A percentile compares a stretch with the other conserved stretches of the same genome.
Conservation (phyloP, 1,140 invertebrate genomes). For the Eupristina koningsbergeri region DNA sequence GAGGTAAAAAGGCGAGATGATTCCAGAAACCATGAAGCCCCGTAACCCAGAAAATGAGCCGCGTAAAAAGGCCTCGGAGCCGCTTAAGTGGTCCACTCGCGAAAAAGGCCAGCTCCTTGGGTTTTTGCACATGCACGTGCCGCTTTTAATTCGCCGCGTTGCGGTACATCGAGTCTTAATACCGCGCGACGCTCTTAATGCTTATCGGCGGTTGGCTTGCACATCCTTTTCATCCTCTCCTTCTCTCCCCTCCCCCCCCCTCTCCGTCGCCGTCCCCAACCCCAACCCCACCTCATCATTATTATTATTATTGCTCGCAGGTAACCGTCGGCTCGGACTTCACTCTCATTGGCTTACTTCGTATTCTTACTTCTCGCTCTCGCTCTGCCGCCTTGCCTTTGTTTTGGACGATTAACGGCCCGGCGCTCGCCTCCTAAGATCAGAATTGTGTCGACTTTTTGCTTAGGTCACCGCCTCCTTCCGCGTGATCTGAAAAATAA, state of each 20-base stretch:
- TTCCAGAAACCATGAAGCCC: background rate
- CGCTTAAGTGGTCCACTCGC: conserved; percentile 5
- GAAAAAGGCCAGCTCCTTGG: background rate
- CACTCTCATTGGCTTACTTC: background rate
- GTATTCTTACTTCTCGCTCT: background rate
- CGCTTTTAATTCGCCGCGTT: conserved; percentile 2
- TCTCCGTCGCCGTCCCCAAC: background rate
- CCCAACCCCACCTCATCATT: too few relatives aligned
- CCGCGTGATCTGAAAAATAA: background rate
- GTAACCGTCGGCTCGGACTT: background rate
- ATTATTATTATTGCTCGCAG: too few relatives aligned
- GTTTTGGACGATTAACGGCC: background rate
- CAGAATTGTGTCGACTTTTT: background rate
- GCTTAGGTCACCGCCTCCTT: background rate
- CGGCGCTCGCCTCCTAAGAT: background rate
- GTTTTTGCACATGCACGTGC: background rate
- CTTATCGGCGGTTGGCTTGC: background rate
- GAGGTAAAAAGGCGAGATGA: too few relatives aligned
- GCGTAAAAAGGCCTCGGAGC: conserved; percentile 16
- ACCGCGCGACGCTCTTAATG: background rate
- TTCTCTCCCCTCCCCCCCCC: too few relatives aligned
- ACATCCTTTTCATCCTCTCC: too few relatives aligned
- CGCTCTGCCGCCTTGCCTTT: background rate
- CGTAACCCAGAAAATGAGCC: conserved; percentile 15
- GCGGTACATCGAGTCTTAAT: background rate